A percentile compares a stretch with the other conserved stretches of the same genome.
Evolutionary conservation across 2,888 invertebrate genomes (phyloP).

Genomic region (Hesperia comma): DNA sequence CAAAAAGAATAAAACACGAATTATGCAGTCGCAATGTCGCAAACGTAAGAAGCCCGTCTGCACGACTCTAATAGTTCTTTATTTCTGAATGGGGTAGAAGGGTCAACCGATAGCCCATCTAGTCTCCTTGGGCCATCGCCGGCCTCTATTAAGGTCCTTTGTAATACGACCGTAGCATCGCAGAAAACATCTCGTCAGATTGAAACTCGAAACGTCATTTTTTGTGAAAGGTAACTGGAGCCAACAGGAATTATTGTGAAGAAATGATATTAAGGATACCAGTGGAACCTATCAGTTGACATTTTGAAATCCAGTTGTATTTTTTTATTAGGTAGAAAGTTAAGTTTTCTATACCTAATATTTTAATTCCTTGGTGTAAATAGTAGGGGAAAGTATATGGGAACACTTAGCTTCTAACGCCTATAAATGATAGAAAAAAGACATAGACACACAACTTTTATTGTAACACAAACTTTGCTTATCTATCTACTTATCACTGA

Average conservation of each 20-base stretch:
- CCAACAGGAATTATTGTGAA: constrained; percentile 19
- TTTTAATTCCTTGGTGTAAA: too few species aligned
- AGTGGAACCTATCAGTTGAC: constrained; percentile 17
- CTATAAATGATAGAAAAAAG: too few species aligned
- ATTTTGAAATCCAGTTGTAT: constrained; percentile 9
- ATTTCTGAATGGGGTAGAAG: constrained; percentile 41
- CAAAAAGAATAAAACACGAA: background rate
- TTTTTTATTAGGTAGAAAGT: too few species aligned
- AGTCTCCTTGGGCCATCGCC: constrained; percentile 47
- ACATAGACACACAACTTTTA: too few species aligned
- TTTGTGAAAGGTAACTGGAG: constrained; percentile 32
- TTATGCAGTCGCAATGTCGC: constrained; percentile 4
- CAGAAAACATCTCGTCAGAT: constrained; percentile 36
- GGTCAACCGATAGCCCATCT: constrained; percentile 46
- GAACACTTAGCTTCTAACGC: too few species aligned
- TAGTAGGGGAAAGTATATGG: too few species aligned
- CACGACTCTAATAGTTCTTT: constrained; percentile 35
- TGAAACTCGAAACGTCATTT: constrained; percentile 38
- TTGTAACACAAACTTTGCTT: too few species aligned
- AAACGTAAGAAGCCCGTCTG: background rate
- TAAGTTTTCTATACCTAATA: too few species aligned
- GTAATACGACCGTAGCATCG: constrained; percentile 44
- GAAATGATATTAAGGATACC: constrained; percentile 30
- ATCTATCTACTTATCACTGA: too few species aligned
- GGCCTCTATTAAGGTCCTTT: constrained; percentile 50